phyloP scores from a whole-genome alignment of 1,140 invertebrate species.

The Trichonephila clavata region DNA sequence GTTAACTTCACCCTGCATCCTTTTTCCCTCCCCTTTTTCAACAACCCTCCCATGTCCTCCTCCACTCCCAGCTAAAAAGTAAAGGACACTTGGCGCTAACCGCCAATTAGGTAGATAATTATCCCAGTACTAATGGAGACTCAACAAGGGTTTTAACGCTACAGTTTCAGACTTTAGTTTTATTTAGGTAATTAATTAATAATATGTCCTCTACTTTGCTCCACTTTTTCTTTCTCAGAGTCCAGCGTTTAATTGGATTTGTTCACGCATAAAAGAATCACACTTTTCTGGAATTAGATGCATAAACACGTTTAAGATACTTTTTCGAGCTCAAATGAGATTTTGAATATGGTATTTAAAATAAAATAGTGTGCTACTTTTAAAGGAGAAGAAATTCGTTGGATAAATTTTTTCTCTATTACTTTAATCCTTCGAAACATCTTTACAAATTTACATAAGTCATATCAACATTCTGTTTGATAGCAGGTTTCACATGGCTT shows the following conservation, averaged over 20 bases:
- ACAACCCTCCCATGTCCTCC: not conserved
- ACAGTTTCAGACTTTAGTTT: slow-evolving; percentile 47
- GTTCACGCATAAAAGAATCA: slow-evolving; percentile 62
- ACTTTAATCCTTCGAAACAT: too few species aligned
- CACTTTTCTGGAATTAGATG: not conserved
- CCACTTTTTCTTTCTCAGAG: not conserved
- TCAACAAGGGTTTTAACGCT: not conserved
- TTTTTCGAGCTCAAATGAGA: not conserved
- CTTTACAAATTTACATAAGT: too few species aligned
- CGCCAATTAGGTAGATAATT: slow-evolving; percentile 68
- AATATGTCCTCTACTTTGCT: slow-evolving; percentile 37
- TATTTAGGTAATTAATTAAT: slow-evolving; percentile 68
- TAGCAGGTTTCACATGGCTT: too few species aligned
- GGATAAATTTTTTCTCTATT: too few species aligned
- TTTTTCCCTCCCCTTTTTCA: slow-evolving; percentile 19
- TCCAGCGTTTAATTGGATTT: slow-evolving; percentile 55
- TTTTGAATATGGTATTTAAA: not conserved
- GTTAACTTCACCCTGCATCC: not conserved
- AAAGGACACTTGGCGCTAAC: slow-evolving; percentile 64
- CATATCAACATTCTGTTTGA: too few species aligned
- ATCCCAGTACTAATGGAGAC: slow-evolving; percentile 51
- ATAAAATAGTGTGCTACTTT: not conserved
- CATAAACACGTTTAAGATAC: not conserved
- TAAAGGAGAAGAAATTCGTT: not conserved
- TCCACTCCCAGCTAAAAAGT: not conserved